Conservation (phyloP, 2,888 invertebrate species). For the Drosophila atripex region DNA sequence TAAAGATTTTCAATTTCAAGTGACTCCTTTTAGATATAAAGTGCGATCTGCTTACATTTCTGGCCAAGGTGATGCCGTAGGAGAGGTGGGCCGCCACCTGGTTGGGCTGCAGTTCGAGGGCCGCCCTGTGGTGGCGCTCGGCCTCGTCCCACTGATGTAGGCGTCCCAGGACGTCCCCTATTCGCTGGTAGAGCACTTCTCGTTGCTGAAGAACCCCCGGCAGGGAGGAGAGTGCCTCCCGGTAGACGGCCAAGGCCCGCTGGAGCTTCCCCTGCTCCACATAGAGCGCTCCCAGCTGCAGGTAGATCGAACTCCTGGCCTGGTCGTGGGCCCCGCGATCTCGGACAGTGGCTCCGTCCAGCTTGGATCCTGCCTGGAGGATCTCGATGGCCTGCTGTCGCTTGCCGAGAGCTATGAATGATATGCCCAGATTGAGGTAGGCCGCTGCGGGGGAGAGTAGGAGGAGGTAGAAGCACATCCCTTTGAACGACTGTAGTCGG, state of each 20-base stretch:
- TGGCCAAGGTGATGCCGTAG: constrained; percentile 94
- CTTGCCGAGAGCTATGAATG: constrained; percentile 91
- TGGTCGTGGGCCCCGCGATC: constrained; percentile 95
- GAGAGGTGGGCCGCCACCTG: constrained; percentile 96
- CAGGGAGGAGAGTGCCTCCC: constrained; percentile 93
- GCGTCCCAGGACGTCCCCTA: constrained; percentile 94
- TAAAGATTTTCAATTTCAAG: background rate
- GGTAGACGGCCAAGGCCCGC: constrained; percentile 93
- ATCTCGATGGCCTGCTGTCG: constrained; percentile 94
- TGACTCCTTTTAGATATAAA: background rate
- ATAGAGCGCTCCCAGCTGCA: constrained; percentile 93
- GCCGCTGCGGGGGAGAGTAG: constrained; percentile 88
- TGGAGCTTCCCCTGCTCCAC: constrained; percentile 92
- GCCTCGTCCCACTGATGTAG: constrained; percentile 93
- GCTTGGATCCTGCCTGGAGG: constrained; percentile 92
- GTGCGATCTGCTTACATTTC: constrained; percentile 89
- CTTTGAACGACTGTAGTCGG: background rate
- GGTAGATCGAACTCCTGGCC: constrained; percentile 94
- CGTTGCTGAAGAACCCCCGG: constrained; percentile 90
- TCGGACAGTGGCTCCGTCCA: constrained; percentile 91
- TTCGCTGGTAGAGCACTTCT: constrained; percentile 88
- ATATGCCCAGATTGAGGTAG: constrained; percentile 95
- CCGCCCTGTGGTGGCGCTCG: constrained; percentile 94
- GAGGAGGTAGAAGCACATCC: background rate
- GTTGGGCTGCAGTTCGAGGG: constrained; percentile 91